Conservation (phyloP, 2,113 vertebrate species). For the Notarius lentiginosus region DNA sequence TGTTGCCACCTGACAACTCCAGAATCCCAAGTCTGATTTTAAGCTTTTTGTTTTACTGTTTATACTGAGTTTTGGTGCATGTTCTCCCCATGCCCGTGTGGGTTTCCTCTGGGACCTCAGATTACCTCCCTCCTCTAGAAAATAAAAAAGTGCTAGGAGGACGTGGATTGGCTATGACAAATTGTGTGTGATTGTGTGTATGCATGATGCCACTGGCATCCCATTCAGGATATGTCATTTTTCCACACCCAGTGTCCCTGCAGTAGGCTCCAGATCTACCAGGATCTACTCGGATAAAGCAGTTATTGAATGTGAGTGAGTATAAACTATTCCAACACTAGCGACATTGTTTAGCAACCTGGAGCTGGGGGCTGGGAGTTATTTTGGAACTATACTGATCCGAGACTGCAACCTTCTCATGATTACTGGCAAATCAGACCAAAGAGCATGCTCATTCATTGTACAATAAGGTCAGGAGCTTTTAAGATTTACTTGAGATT, state of each 20-base stretch:
- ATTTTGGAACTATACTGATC: not conserved
- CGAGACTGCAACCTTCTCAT: not conserved
- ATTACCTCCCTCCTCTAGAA: not conserved
- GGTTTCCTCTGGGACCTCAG: not conserved
- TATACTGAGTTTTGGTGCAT: not conserved
- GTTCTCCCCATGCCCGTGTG: not conserved
- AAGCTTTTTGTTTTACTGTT: not conserved
- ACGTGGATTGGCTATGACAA: not conserved
- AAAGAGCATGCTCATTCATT: not conserved
- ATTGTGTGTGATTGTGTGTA: not conserved
- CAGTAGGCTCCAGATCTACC: not conserved
- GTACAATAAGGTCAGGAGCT: not conserved
- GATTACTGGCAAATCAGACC: not conserved
- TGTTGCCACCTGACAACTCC: not conserved
- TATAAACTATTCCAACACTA: not conserved
- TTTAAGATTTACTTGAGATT: not conserved
- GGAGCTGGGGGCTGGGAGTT: not conserved
- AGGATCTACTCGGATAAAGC: not conserved
- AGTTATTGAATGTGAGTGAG: not conserved
- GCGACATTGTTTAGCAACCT: constrained; percentile 7
- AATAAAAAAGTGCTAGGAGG: not conserved
- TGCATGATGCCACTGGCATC: not conserved
- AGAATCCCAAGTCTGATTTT: no score
- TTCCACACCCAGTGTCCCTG: not conserved
- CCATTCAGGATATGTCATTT: not conserved